Conservation (phyloP, 2,797 vertebrate genomes). For the Cottoperca gobio region DNA sequence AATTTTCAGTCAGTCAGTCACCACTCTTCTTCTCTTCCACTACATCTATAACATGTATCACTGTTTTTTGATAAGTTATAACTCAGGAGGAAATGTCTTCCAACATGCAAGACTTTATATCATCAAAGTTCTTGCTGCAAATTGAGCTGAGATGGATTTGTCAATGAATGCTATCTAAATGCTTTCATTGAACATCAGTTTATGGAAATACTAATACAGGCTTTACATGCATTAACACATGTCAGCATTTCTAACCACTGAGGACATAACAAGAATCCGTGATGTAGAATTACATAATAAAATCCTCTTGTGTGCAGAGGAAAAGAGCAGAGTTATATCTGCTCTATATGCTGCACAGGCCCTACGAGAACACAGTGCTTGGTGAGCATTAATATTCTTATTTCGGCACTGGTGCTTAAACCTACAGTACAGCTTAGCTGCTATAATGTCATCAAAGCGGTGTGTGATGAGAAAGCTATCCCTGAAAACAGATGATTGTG, state of each 20-base stretch:
- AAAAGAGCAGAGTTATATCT: slow-evolving; percentile 40
- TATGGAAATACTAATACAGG: slow-evolving; percentile 51
- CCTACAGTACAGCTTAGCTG: slow-evolving; percentile 30
- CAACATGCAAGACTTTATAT: not conserved
- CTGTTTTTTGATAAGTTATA: slow-evolving; percentile 4
- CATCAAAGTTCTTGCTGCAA: not conserved
- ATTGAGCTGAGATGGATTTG: slow-evolving; percentile 31
- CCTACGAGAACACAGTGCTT: slow-evolving; percentile 47
- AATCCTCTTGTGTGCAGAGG: slow-evolving; percentile 59
- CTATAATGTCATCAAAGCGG: slow-evolving; percentile 40
- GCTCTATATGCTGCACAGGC: slow-evolving; percentile 46
- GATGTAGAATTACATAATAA: slow-evolving; percentile 62
- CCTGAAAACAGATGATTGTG: slow-evolving; percentile 4
- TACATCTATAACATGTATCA: slow-evolving; percentile 1
- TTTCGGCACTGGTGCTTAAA: slow-evolving; percentile 51
- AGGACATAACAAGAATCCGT: slow-evolving; percentile 53
- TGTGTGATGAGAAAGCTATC: not conserved
- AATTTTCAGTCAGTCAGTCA: slow-evolving; percentile 8
- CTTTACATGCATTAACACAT: slow-evolving; percentile 64
- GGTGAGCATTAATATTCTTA: slow-evolving; percentile 57
- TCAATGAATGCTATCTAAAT: slow-evolving; percentile 31
- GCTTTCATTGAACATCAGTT: slow-evolving; percentile 34
- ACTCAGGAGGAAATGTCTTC: not conserved
- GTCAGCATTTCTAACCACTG: slow-evolving; percentile 37
- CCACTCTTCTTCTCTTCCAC: not conserved